phyloP scores from a whole-genome alignment of 2,113 vertebrate species.

The Anoplopoma fimbria region DNA sequence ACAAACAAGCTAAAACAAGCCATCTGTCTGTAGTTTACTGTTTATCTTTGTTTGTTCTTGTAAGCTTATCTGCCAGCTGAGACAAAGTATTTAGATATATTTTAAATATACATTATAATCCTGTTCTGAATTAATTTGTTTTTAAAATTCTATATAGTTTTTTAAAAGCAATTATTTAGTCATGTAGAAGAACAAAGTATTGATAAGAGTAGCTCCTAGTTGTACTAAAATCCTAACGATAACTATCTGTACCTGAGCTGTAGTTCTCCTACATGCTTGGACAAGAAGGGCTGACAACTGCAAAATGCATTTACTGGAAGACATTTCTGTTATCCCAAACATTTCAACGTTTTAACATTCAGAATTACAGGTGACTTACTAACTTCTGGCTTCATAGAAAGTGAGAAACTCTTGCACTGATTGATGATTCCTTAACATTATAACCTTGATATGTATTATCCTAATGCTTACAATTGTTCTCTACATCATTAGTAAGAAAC shows the following conservation, averaged over 20 bases:
- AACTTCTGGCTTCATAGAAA: not conserved
- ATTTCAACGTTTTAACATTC: not conserved
- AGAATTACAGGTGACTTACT: not conserved
- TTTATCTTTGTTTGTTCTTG: not conserved
- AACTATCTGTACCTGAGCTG: too few relatives aligned
- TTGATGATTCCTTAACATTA: not conserved
- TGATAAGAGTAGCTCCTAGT: too few relatives aligned
- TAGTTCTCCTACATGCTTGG: too few relatives aligned
- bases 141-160: too few relatives aligned
- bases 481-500: not conserved
- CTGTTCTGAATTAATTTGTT: not conserved
- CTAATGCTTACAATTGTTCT: not conserved
- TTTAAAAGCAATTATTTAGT: not conserved
- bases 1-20: too few relatives aligned
- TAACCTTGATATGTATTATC: not conserved
- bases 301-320: not conserved
- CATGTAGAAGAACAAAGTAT: not conserved
- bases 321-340: not conserved
- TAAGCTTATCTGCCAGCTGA: too few relatives aligned
- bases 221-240: too few relatives aligned
- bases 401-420: not conserved
- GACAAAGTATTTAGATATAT: not conserved
- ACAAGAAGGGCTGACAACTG: too few relatives aligned
- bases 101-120: not conserved
- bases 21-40: too few relatives aligned